A percentile compares a stretch with the other conserved stretches of the same genome.
These are phyloP conservation scores for Epizoanthus scotinus DNA, from an alignment of 92 coral and sea anemone genomes.

Conservation along the genomic window DNA sequence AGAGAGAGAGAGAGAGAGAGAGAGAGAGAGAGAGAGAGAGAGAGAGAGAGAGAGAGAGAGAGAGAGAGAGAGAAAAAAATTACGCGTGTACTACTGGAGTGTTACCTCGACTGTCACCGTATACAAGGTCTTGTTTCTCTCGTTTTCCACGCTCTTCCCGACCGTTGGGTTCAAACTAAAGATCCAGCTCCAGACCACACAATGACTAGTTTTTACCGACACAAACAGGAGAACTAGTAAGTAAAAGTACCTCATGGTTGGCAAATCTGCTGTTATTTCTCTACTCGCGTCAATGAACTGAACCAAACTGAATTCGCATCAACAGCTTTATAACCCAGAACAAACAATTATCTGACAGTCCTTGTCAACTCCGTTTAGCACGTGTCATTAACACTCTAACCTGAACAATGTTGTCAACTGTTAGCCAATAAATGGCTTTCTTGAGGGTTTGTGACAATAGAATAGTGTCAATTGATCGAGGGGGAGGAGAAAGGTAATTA, in stretches of 20 bases:
- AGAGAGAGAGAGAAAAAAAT: no score
- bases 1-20: no score
- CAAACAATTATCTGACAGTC: slow-evolving; percentile 27
- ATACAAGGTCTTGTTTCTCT: slow-evolving; percentile 8
- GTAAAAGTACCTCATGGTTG: slow-evolving; percentile 56
- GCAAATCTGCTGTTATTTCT: slow-evolving; percentile 15
- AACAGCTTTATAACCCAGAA: slow-evolving; percentile 33
- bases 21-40: no score
- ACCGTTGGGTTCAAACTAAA: slow-evolving; percentile 71
- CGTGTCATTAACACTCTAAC: slow-evolving; percentile 72
- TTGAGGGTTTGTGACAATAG: slow-evolving; percentile 54
- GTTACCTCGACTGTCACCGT: slow-evolving; percentile 29
- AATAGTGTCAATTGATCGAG: slow-evolving; percentile 41
- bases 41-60: no score
- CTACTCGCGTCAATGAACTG: slow-evolving; percentile 32
- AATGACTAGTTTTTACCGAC: slow-evolving; percentile 51
- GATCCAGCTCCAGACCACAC: slow-evolving; percentile 89
- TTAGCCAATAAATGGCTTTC: slow-evolving; percentile 59
- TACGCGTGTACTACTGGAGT: no score
- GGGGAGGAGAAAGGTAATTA: slow-evolving; percentile 94
- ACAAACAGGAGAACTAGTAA: slow-evolving; percentile 46
- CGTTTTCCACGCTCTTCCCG: slow-evolving; percentile 25
- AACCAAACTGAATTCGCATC: slow-evolving; percentile 9
- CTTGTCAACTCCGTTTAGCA: slow-evolving; percentile 55
- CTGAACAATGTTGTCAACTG: slow-evolving; percentile 52